phyloP scores from a whole-genome alignment of 2,113 vertebrate species.

The Falcunculus frontatus region DNA sequence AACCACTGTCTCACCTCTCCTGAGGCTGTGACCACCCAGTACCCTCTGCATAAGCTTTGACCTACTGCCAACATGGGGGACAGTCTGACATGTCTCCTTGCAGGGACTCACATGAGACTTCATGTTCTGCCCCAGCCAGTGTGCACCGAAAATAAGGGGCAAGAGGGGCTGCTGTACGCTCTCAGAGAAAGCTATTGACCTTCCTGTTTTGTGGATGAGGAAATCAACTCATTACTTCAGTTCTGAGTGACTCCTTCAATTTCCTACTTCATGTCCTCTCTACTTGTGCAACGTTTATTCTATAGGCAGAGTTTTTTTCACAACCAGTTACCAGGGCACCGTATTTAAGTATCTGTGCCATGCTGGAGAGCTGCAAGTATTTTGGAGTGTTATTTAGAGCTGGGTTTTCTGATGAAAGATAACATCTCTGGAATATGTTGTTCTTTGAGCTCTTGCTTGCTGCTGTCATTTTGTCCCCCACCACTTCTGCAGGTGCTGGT shows the following conservation, averaged over 20 bases:
- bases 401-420: neutral
- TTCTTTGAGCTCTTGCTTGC: neutral
- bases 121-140: accelerated
- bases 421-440: neutral
- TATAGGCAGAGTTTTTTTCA: neutral
- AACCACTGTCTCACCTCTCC: neutral
- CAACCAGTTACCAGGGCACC: neutral
- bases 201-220: neutral
- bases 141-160: neutral
- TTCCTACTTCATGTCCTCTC: neutral
- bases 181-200: neutral
- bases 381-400: neutral
- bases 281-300: neutral
- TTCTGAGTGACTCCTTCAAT: neutral
- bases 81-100: neutral
- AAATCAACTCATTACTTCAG: neutral
- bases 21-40: neutral
- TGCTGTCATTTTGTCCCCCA: neutral
- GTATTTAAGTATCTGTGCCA: neutral
- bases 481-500: neutral
- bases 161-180: neutral
- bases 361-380: neutral
- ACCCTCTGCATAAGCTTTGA: neutral
- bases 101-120: neutral
- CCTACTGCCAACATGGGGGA: neutral